A percentile compares a stretch with the other conserved stretches of the same genome.
Evolutionary conservation across 2,888 invertebrate species (phyloP).

Genomic region (Epirrhoe tristata): DNA sequence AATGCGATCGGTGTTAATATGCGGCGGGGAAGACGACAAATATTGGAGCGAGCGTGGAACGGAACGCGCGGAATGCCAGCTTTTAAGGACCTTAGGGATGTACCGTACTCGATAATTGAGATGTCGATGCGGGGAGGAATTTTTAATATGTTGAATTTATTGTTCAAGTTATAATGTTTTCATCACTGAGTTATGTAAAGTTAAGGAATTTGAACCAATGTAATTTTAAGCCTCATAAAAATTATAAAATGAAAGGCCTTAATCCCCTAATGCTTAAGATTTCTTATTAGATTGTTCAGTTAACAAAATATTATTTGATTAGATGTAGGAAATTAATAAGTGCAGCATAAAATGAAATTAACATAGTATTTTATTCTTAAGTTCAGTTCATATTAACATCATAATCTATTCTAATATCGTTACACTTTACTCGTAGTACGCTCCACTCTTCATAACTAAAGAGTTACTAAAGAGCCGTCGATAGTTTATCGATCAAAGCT

Average conservation of each 20-base stretch:
- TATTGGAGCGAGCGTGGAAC: constrained; percentile 59
- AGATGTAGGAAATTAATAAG: no score
- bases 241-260: neutral
- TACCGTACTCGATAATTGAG: constrained; percentile 53
- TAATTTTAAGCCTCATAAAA: neutral
- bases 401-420: no score
- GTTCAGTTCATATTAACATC: no score
- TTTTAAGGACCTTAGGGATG: constrained; percentile 59
- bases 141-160: constrained; percentile 34
- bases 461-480: no score
- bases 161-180: constrained; percentile 10
- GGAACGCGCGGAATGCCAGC: constrained; percentile 66
- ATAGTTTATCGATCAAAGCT: constrained; percentile 18
- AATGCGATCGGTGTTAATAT: constrained; percentile 62
- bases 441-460: neutral
- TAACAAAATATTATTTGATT: no score
- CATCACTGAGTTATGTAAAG: neutral
- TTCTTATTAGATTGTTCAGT: no score
- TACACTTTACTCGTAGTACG: neutral
- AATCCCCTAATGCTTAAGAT: no score
- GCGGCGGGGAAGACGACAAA: constrained; percentile 61
- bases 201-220: neutral
- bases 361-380: no score
- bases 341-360: no score
- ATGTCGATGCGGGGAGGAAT: constrained; percentile 43